These are phyloP conservation scores for Microplitis manilae DNA, from an alignment of 2,888 invertebrate genomes.

Conservation along the genomic window DNA sequence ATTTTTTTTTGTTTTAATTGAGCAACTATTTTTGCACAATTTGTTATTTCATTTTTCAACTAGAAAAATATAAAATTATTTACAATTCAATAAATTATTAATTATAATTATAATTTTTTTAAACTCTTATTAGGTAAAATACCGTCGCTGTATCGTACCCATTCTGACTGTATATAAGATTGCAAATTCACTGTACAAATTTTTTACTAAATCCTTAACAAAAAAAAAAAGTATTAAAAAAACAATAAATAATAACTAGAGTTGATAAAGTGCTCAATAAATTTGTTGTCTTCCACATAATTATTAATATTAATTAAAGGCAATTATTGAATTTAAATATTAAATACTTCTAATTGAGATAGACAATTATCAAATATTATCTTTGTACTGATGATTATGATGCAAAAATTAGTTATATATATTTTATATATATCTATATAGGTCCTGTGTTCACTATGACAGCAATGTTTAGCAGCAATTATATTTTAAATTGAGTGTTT, in stretches of 20 bases:
- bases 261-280: slow-evolving; percentile 8
- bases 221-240: slow-evolving; percentile 19
- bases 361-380: not conserved
- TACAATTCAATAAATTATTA: slow-evolving; percentile 69
- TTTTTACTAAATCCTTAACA: slow-evolving; percentile 33
- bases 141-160: slow-evolving; percentile 56
- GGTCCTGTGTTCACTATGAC: slow-evolving; percentile 70
- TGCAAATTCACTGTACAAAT: slow-evolving; percentile 47
- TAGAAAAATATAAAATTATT: slow-evolving; percentile 70
- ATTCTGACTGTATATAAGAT: slow-evolving; percentile 41
- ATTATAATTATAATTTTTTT: slow-evolving; percentile 44
- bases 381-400: not conserved
- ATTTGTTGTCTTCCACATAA: slow-evolving; percentile 36
- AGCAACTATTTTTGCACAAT: slow-evolving; percentile 63
- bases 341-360: slow-evolving; percentile 26
- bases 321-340: slow-evolving; percentile 15
- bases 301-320: slow-evolving; percentile 27
- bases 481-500: slow-evolving; percentile 48
- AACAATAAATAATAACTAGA: not conserved
- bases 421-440: slow-evolving; percentile 40
- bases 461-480: slow-evolving; percentile 64
- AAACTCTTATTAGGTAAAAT: slow-evolving; percentile 52
- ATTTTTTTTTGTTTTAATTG: slow-evolving; percentile 49
- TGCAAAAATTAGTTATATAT: slow-evolving; percentile 11
- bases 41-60: slow-evolving; percentile 53